Base-by-base conservation (phyloP, 2,113 vertebrate species). In the Phoenicopterus ruber region DNA sequence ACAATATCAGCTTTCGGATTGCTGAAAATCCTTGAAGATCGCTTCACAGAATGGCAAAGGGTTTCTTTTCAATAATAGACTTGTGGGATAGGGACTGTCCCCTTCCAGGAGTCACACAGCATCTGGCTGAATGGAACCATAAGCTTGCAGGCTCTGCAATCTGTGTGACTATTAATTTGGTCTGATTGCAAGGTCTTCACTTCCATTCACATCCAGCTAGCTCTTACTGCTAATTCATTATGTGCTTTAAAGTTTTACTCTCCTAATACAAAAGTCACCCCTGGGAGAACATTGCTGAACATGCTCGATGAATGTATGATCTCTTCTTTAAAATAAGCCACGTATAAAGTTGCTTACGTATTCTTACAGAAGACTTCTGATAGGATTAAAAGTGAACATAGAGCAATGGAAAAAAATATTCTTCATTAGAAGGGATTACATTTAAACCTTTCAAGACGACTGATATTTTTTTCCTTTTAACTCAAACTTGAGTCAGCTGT, bases 391-490 rank as follows among this genome's bases (percentile, higher is more conserved):
- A 73, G 17, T 50, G 67, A 95, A 66, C 29, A 50, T 11, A 73
- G 26, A 94, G 42, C 73, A 94, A 71, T 52, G 34, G 79, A 38
- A 92, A 92, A 93, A 94, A 89, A 79, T 13, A 90, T 25, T 84
- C 63, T 71, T 89, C 47, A 72, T 91, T 96, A 95, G 76, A 90
- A 95, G 31, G 42, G 67, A 94, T 95, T 96, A 83, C 17, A 86
- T 81, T 80, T 94, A 94, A 96, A 94, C 34, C 46, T 94, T 96
- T 90, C 66, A 93, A 77, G 54, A 88, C 1, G 5, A 90, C 66
- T 67, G 70, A 58, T 85, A 31, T 32, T 79, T 93, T 94, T 73
- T 63, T 40, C 46, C 25, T 93, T 94, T 93, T 86, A 94, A 76
- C 46, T 91, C 34, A 67, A 50, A 80, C 47, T 90, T 93, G 78